These are phyloP conservation scores for Silurus aristotelis DNA, from an alignment of 2,797 vertebrate genomes.

Conservation along the genomic window DNA sequence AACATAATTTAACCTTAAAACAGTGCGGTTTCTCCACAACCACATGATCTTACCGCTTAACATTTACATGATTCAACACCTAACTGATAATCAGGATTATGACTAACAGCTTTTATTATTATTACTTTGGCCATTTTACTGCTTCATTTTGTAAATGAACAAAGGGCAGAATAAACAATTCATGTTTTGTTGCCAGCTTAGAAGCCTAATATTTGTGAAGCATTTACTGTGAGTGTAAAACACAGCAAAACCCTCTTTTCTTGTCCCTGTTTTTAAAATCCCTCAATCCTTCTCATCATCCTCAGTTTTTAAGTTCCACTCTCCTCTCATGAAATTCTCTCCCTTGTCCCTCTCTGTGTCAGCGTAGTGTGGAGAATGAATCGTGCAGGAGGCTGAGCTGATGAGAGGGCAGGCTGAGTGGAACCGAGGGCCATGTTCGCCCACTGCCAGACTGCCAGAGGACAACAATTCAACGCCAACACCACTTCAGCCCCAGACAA, in stretches of 20 bases:
- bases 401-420: slow-evolving; percentile 49
- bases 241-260: neutral
- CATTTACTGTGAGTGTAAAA: neutral
- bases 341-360: slow-evolving; percentile 8
- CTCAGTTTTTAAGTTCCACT: slow-evolving; percentile 16
- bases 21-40: neutral
- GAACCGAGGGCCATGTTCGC: slow-evolving; percentile 39
- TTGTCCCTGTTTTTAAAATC: neutral
- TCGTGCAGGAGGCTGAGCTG: slow-evolving; percentile 48
- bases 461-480: slow-evolving; percentile 50
- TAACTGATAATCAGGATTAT: neutral
- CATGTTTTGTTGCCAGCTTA: neutral
- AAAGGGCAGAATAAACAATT: neutral
- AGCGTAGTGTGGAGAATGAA: slow-evolving; percentile 31
- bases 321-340: slow-evolving; percentile 11
- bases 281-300: neutral
- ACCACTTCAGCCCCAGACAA: slow-evolving; percentile 56
- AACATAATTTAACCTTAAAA: neutral
- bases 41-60: neutral
- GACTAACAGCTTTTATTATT: neutral
- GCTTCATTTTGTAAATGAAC: neutral
- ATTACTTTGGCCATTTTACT: neutral
- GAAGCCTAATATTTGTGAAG: neutral
- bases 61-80: neutral
- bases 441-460: slow-evolving; percentile 54